Base-by-base conservation (phyloP, 2,797 vertebrate species). In the Neosalanx taihuensis region DNA sequence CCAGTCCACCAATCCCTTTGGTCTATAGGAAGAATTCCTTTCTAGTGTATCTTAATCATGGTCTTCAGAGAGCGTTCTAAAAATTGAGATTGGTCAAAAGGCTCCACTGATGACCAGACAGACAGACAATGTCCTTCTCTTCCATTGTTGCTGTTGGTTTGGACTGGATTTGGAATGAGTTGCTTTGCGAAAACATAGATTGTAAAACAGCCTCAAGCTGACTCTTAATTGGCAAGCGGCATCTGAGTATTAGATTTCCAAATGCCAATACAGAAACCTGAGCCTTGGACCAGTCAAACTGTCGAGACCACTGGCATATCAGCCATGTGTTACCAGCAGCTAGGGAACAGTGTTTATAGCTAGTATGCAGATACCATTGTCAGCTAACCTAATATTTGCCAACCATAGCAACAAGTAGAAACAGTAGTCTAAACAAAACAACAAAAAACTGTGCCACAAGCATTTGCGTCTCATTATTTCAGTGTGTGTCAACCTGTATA, bases 191-290 rank as follows among this genome's bases (percentile, higher is more conserved):
- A 84, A 86, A 86, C 80, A 84, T 72, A 59, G 81, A 83, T 76
- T 70, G 58, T 56, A 51, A 72, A 71, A 78, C 81, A 75, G 62
- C 73, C 67, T 76, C 18, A 56, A 4, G 68, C 68, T 82, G 74
- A 82, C 76, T 75, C 46, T 17, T 64, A 74, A 67, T 56, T 26
- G 29, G 72, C 74, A 71, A 67, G 74, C 18, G 13, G 64, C 70
- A 12, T 53, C 66, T 73, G 72, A 53, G 72, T 75, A 82, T 84
- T 79, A 70, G 69, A 75, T 84, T 76, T 74, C 74, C 65, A 67
- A 76, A 86, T 85, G 81, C 78, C 81, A 84, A 87, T 82, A 71
- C 51, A 64, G 85, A 69, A 87, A 85, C 78, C 74, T 41, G 84
- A 88, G 79, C 76, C 69, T 12, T 37, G 30, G 51, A 64, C 59